Base-by-base conservation (phyloP, 1,140 invertebrate genomes). In the Lutraria rhynchaena region DNA sequence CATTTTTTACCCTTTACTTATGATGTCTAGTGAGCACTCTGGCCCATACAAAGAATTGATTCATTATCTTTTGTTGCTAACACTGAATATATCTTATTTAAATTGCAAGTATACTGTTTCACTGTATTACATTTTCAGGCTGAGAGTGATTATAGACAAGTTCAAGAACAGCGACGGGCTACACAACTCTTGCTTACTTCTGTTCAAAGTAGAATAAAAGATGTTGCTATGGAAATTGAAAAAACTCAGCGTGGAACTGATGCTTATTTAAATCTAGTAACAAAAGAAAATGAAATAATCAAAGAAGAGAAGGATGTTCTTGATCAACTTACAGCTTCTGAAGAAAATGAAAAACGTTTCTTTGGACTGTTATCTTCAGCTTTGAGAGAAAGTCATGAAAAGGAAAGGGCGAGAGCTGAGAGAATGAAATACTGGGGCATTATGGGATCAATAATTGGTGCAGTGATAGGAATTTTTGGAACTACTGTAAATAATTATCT, bases 351-450 rank as follows among this genome's bases (percentile, higher is more conserved):
- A 89, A 90, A 95, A 46, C 95, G 96, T 67, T 90, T 93, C 44
- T 96, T 96, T 88, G 92, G 94, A 1, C 89, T 93, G 0, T 93
- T 96, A 81, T 95, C 95, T 0, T 94, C 94, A 13, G 94, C 95
- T 1, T 93, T 96, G 0, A 94, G 96, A 85, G 93, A 95, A 19
- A 95, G 95, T 75, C 95, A 96, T 86, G 95, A 96, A 87, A 94
- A 95, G 81, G 95, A 96, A 89, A 89, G 95, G 55, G 94, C 95
- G 2, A 94, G 95, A 87, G 95, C 95, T 17, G 95, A 96, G 89
- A 93, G 94, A 83, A 96, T 95, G 73, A 96, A 96, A 90, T 96
- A 96, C 87, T 96, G 95, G 95, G 95, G 95, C 67, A 93, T 96
- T 58, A 94, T 95, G 27, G 95, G 95, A 19, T 96, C 95, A 5